phyloP scores from a whole-genome alignment of 2,797 vertebrate species.

The Parauchenoglanis punctatus region DNA sequence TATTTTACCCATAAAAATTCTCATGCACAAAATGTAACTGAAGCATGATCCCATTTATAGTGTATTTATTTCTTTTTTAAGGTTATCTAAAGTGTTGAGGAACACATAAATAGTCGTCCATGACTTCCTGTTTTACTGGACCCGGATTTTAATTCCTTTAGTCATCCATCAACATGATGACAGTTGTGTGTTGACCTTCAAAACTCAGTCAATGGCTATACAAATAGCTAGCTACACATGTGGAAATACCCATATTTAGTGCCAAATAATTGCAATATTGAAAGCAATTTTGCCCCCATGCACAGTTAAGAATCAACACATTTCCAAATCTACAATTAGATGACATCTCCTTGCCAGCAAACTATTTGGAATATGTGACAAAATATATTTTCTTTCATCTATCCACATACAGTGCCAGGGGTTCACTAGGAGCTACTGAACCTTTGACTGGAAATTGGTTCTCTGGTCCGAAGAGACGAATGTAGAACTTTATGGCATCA shows the following conservation, averaged over 20 bases:
- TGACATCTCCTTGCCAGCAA: background rate
- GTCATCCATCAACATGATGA: background rate
- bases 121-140: background rate
- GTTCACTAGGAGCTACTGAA: background rate
- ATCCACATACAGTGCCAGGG: background rate
- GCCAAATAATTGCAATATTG: background rate
- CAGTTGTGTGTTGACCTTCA: background rate
- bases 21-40: background rate
- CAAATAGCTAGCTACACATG: background rate
- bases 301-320: background rate
- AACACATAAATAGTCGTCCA: background rate
- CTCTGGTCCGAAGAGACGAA: background rate
- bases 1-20: background rate
- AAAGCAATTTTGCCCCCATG: background rate
- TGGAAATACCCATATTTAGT: background rate
- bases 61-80: background rate
- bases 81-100: background rate
- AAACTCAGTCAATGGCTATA: background rate
- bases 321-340: background rate
- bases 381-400: background rate
- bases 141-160: background rate
- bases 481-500: background rate
- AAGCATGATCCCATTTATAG: background rate
- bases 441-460: background rate
- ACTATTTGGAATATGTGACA: background rate